Conservation (phyloP, 2,113 vertebrate species). For the Laticauda colubrina region DNA sequence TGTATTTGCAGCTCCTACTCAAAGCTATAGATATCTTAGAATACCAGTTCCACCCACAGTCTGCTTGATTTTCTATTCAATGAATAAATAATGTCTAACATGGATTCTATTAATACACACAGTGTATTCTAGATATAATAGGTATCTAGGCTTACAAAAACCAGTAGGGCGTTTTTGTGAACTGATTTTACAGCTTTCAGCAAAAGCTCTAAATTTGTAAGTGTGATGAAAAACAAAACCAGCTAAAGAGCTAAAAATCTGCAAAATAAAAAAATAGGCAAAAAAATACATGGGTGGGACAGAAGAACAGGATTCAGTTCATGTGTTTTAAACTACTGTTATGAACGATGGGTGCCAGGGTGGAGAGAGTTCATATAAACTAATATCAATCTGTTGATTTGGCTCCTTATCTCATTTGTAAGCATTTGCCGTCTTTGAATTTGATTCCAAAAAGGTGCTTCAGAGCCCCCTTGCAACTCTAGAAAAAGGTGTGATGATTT, state of each 20-base stretch:
- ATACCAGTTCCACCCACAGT: not conserved
- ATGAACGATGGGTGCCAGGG: slow-evolving; percentile 14
- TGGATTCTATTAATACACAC: not conserved
- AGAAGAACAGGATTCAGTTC: slow-evolving; percentile 43
- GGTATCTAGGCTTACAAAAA: not conserved
- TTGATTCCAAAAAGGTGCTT: not conserved
- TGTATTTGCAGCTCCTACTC: not conserved
- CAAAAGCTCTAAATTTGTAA: not conserved
- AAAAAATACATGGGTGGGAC: slow-evolving; percentile 11
- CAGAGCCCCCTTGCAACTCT: not conserved
- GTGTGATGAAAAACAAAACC: not conserved
- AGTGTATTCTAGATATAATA: not conserved
- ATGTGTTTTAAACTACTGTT: slow-evolving; percentile 46
- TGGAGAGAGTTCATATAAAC: slow-evolving; percentile 23
- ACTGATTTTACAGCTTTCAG: not conserved
- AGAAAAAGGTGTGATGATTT: not conserved
- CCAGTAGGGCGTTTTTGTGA: not conserved
- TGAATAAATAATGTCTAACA: not conserved
- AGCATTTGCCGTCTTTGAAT: slow-evolving; percentile 7
- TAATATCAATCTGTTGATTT: not conserved
- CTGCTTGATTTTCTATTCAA: not conserved
- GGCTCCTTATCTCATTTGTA: not conserved
- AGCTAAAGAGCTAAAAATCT: not conserved
- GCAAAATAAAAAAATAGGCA: not conserved
- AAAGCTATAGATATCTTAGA: not conserved